Conservation (phyloP, 2,113 vertebrate species). For the Rhynchopsitta pachyrhyncha region DNA sequence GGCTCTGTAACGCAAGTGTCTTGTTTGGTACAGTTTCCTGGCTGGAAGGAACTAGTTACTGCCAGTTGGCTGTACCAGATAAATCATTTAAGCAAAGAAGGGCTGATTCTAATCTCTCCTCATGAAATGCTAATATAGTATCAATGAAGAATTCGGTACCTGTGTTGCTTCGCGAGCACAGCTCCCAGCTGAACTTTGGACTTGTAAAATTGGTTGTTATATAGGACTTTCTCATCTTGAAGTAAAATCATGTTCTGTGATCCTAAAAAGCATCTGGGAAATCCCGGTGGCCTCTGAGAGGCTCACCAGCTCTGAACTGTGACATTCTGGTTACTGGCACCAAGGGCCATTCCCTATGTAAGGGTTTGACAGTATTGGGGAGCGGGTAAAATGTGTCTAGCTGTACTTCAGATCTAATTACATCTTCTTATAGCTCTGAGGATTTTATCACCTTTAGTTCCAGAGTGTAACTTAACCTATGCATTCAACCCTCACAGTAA, state of each 20-base stretch:
- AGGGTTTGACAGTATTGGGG: not conserved
- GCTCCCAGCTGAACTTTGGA: not conserved
- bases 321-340: conserved; percentile 24
- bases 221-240: not conserved
- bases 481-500: not conserved
- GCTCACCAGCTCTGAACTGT: conserved; percentile 10
- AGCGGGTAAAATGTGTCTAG: not conserved
- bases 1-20: not conserved
- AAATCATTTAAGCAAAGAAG: conserved; percentile 56
- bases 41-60: not conserved
- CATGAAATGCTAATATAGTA: conserved; percentile 49
- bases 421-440: conserved; percentile 32
- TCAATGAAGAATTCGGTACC: conserved; percentile 53
- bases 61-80: conserved; percentile 45
- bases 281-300: not conserved
- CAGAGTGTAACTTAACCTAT: conserved; percentile 50
- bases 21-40: conserved; percentile 16
- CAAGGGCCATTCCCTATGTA: not conserved
- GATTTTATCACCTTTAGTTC: conserved; percentile 61
- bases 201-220: not conserved
- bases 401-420: conserved; percentile 52
- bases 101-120: conserved; percentile 63
- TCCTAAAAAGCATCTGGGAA: conserved; percentile 11
- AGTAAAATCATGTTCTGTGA: not conserved
- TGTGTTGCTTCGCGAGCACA: not conserved